Base-by-base conservation (phyloP, 1,140 invertebrate species). In the Cepaea nemoralis region DNA sequence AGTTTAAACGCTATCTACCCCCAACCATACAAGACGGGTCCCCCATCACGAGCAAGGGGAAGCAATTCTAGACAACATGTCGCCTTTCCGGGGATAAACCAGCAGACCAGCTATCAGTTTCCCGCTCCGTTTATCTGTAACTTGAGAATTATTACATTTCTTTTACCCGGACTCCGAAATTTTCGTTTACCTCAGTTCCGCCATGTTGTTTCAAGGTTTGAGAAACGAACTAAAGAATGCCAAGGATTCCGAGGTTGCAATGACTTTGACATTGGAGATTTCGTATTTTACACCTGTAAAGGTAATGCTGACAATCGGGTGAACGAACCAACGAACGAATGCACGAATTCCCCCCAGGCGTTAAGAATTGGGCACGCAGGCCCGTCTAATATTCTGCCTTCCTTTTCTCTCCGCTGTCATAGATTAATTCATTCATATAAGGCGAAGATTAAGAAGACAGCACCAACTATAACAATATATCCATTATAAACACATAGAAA, bases 71-170 rank as follows among this genome's bases (percentile, higher is more conserved):
- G 75, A 77, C 75, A 39, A 24, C 33, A 6, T 66, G 75, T 77
- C 75, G 75, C 75, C 75, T 37, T 35, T 35, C 75, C 1, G 31
- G 75, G 75, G 55, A 63, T 59, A 63, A 77, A 77, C 27, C 75
- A 31, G n/a, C 75, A 50, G 31, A 59, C n/a, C 33, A 24, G 24
- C 75, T 77, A 77, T 77, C 75, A 40, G 50, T 59, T 66, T 63
- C 75, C 75, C 27, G 6, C 33, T 39, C 50, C 59, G 75, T 59
- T 77, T 77, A 77, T 77, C 75, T 35, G 75, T 59, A 77, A 77
- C 75, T 66, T 24, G 75, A 77, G 75, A 77, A 77, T 77, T 77
- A 77, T 77, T 63, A 77, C 75, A 77, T 63, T 55, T 59, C 74
- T 77, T 31, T 63, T 31, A 24, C 75, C 2, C 35, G 50, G 31